Conservation (phyloP, 2,888 invertebrate species). For the Teleiodes luculella region DNA sequence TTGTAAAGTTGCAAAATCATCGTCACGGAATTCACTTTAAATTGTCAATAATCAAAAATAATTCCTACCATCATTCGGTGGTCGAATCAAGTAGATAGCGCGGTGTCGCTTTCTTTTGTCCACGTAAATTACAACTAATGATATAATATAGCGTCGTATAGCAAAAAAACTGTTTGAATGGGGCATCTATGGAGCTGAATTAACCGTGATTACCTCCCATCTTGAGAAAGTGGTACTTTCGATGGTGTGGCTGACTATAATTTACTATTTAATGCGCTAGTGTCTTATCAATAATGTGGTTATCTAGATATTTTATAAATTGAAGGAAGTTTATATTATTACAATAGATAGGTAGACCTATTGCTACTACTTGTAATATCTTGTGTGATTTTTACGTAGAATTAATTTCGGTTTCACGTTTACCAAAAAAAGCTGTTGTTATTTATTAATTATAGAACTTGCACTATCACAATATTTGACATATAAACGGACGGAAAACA, state of each 20-base stretch:
- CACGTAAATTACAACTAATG: constrained; percentile 1
- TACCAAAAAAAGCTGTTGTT: too few relatives aligned
- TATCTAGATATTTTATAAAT: background rate
- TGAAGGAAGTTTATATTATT: background rate
- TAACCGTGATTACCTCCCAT: constrained; percentile 17
- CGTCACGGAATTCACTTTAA: background rate
- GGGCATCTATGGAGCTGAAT: constrained; percentile 19
- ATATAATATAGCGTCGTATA: constrained; percentile 5
- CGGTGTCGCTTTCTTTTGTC: constrained; percentile 1
- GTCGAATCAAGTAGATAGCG: background rate
- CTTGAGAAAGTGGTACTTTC: constrained; percentile 23
- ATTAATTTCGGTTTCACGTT: too few relatives aligned
- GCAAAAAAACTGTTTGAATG: constrained; percentile 17
- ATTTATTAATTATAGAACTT: too few relatives aligned
- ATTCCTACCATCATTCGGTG: background rate
- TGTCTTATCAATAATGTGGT: background rate
- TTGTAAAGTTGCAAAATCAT: background rate
- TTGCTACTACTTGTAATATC: too few relatives aligned
- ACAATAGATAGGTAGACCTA: too few relatives aligned
- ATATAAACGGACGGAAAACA: too few relatives aligned
- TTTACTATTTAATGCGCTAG: background rate
- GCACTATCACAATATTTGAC: too few relatives aligned
- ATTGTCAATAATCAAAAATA: background rate
- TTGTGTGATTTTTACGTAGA: too few relatives aligned
- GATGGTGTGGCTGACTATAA: background rate